Conservation (phyloP, 2,113 vertebrate genomes). For the Tetraodon nigroviridis region DNA sequence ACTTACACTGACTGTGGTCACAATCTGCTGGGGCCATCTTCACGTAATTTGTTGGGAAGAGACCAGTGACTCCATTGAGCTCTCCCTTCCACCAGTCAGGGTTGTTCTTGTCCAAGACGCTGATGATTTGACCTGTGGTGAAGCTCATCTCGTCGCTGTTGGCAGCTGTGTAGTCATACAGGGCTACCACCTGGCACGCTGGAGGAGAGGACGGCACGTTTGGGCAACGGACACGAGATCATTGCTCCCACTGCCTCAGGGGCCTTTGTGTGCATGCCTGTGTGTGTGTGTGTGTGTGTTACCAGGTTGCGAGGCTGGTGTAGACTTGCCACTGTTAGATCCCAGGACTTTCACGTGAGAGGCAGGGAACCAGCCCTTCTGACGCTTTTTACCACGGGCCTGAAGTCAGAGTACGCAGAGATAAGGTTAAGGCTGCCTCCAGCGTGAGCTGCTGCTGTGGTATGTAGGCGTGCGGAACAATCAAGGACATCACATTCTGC, state of each 20-base stretch:
- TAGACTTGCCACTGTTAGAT: conserved; percentile 84
- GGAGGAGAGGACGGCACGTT: background rate
- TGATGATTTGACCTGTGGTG: conserved; percentile 89
- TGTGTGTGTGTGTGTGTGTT: conserved; percentile 15
- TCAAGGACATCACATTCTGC: background rate
- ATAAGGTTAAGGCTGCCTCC: background rate
- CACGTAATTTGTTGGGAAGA: conserved; percentile 94
- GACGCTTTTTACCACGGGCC: conserved; percentile 94
- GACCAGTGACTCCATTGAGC: conserved; percentile 81
- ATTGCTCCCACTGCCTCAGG: background rate
- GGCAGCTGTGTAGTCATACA: conserved; percentile 89
- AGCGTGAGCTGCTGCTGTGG: too few relatives aligned
- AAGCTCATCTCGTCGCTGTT: conserved; percentile 92
- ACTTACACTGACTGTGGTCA: conserved; percentile 95
- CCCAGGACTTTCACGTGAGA: conserved; percentile 88
- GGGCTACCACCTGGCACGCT: conserved; percentile 93
- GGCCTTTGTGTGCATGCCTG: background rate
- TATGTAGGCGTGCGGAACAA: too few relatives aligned
- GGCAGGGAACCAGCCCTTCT: conserved; percentile 96
- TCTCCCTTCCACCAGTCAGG: conserved; percentile 98
- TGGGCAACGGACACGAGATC: background rate
- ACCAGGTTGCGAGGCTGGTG: conserved; percentile 83
- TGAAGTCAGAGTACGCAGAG: conserved; percentile 47
- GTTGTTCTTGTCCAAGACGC: conserved; percentile 85
- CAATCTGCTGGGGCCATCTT: conserved; percentile 85